Evolutionary conservation across 2,888 invertebrate genomes (phyloP), one percentile per base, ranked within the genome.

Genomic region (Catotricha subobsoleta): DNA sequence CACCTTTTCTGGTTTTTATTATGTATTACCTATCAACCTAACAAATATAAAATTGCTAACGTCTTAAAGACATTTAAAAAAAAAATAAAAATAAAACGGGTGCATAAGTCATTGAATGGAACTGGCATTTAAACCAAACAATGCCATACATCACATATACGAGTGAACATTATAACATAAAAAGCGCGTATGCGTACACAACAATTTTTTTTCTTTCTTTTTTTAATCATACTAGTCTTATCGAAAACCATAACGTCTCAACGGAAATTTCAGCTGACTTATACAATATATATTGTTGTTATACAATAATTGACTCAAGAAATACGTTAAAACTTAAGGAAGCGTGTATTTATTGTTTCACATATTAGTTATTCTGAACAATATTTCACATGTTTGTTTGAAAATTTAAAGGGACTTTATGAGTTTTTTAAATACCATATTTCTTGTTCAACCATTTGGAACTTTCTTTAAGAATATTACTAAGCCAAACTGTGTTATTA

Each of bases 41-140:
- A n/a, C n/a, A n/a, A n/a, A n/a, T 16, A 33, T 33, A 10, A 33
- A 33, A 16, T 33, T 16, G 33, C 16, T 10, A 33, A 33, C 16
- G 13, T 33, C 33, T 33, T 33, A 7, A 33, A 33, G 33, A 33
- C 33, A 33, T 33, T 33, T 33, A 33, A 33, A 35, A 35, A 16
- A n/a, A n/a, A n/a, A n/a, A n/a, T n/a, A n/a, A n/a, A 18, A 3
- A 35, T 10, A 36, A 36, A 36, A 36, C 13, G 36, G 36, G 19
- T 25, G 4, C 20, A 36, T 20, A 36, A 15, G 12, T 20, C 36
- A 36, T 19, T 36, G 21, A 36, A 21, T 36, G 36, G 21, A 36
- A 36, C 36, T 23, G 36, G 36, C 23, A 36, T 36, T 36, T 36
- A 36, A 36, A 35, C 35, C n/a, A n/a, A n/a, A n/a, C n/a, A n/a